Percentiles rank a stretch among this genome's conserved stretches.
Evolutionary conservation across 2,113 vertebrate species (phyloP).

Genomic region (Petrocephalus zakoni): DNA sequence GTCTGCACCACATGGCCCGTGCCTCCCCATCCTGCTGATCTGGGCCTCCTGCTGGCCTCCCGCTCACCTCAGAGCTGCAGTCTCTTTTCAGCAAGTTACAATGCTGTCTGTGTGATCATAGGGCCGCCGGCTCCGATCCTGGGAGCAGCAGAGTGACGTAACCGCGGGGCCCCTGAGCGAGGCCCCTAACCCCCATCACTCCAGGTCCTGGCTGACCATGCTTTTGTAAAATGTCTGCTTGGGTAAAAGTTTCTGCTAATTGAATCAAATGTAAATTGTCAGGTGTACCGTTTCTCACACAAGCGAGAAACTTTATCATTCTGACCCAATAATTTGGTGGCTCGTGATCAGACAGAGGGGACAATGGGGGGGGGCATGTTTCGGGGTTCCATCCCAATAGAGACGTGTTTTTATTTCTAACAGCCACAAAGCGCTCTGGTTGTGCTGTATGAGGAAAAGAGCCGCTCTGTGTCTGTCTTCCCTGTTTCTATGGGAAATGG

Average conservation of each 20-base stretch:
- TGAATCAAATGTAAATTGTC: not conserved
- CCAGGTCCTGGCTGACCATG: not conserved
- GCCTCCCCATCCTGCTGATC: not conserved
- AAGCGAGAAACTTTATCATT: not conserved
- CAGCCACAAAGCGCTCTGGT: not conserved
- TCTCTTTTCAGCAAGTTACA: not conserved
- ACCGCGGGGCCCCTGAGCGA: not conserved
- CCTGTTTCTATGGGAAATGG: not conserved
- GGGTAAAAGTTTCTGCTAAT: not conserved
- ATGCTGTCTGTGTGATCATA: too few relatives aligned
- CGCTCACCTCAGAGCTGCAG: not conserved
- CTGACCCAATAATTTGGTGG: not conserved
- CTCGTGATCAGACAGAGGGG: not conserved
- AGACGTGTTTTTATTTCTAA: not conserved
- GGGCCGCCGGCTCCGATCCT: not conserved
- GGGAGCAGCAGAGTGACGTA: not conserved
- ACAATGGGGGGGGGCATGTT: not conserved
- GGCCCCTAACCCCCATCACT: not conserved
- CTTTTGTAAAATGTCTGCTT: not conserved
- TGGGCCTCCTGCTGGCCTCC: not conserved
- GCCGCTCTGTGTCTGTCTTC: not conserved
- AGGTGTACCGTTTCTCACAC: not conserved
- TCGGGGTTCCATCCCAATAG: not conserved
- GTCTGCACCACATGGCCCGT: not conserved
- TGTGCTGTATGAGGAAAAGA: not conserved